Evolutionary conservation across 2,888 invertebrate species (phyloP), one percentile per base, ranked within the genome.

Genomic region (Andrena hattorfiana): DNA sequence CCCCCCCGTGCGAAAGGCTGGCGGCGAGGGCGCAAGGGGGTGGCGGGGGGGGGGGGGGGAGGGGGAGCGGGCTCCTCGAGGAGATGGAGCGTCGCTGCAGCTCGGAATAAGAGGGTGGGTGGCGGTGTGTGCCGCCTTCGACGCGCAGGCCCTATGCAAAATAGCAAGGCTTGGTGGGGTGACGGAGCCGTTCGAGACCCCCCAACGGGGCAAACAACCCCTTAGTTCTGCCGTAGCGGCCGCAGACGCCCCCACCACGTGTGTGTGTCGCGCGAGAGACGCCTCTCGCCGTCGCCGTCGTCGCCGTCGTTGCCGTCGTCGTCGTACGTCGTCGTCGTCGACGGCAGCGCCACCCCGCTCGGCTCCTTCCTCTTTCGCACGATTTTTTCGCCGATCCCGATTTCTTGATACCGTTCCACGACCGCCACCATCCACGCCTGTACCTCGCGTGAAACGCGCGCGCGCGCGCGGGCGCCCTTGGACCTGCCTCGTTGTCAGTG

Each of bases 141-240:
- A 87, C 92, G 93, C 93, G 93, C 93, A 93, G 92, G 93, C 91
- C 93, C 93, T 93, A 93, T 93, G 93, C 93, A 93, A 93, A 93
- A 92, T 91, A 93, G 92, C 87, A 83, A 71, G 84, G 86, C 81
- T 42, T 90, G 90, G 89, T 88, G 84, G 89, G 87, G 90, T 83
- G 85, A 86, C 76, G 83, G 84, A 81, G 87, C 78, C 83, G 88
- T 86, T 88, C 90, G 91, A 91, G 90, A 92, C 90, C 91, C 88
- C 91, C 90, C 87, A 91, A 90, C 92, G 92, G 92, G 93, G 91
- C 92, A 93, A 93, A 93, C 93, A 93, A 93, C 93, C 93, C 93
- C 92, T 93, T 93, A 93, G 93, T 93, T 92, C 92, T 93, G 92
- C 89, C 90, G 93, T 93, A 93, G 92, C 93, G 92, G 91, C 89